A percentile compares a stretch with the other conserved stretches of the same genome.
Evolutionary conservation across 2,113 vertebrate genomes (phyloP).

Genomic region (Ptilonorhynchus violaceus): DNA sequence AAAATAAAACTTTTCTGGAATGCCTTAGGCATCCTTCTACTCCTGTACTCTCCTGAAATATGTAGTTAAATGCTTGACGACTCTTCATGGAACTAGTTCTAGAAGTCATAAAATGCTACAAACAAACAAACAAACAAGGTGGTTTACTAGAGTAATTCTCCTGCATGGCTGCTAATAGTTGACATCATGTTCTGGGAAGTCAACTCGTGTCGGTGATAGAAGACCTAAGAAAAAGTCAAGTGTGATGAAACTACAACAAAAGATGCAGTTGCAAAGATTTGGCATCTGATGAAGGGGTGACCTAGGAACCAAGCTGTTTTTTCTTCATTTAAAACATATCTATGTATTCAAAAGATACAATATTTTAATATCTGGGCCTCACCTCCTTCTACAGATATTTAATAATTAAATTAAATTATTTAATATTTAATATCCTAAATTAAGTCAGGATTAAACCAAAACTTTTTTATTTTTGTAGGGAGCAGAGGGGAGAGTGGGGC

Average conservation of each 20-base stretch:
- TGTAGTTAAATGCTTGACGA: not conserved
- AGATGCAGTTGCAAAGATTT: not conserved
- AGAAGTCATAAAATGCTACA: not conserved
- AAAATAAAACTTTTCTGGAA: not conserved
- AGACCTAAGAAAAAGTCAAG: not conserved
- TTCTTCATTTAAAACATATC: not conserved
- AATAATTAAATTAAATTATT: no score
- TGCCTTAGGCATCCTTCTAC: not conserved
- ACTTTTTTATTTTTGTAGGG: not conserved
- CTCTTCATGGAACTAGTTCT: not conserved
- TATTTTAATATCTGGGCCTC: not conserved
- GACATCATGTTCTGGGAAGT: not conserved
- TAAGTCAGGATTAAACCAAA: not conserved
- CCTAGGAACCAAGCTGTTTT: not conserved
- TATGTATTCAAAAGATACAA: not conserved
- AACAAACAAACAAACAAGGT: not conserved
- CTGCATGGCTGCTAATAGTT: not conserved
- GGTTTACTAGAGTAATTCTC: not conserved
- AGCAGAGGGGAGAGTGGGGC: fast-evolving
- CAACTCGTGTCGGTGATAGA: not conserved
- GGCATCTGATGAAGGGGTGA: not conserved
- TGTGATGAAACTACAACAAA: not conserved
- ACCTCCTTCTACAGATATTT: no score
- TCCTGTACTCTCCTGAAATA: not conserved
- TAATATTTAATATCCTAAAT: no score